A percentile compares a stretch with the other conserved stretches of the same genome.
Evolutionary conservation across 2,113 vertebrate genomes (phyloP).

Genomic region (Chunga burmeisteri): DNA sequence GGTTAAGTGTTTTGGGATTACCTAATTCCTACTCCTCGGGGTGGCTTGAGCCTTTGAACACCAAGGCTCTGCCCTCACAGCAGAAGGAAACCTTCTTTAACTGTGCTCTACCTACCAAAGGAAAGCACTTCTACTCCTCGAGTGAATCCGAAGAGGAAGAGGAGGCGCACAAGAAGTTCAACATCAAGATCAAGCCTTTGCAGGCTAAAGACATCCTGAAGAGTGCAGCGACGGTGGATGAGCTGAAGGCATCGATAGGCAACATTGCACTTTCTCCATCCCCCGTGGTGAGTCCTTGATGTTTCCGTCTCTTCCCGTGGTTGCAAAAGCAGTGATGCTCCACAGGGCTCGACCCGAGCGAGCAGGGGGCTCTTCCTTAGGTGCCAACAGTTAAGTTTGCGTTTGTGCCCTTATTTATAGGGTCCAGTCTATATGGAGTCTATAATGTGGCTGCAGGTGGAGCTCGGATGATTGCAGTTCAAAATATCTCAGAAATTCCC

Average conservation of each 20-base stretch:
- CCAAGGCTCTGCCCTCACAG: neutral
- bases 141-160: conserved; percentile 97
- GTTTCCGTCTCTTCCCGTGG: accelerated
- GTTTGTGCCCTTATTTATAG: accelerated
- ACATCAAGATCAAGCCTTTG: conserved; percentile 95
- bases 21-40: accelerated
- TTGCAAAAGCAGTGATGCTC: accelerated
- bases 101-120: conserved; percentile 84
- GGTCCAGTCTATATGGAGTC: accelerated
- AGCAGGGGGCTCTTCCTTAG: accelerated
- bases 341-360: accelerated
- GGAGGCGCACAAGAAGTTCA: conserved; percentile 92
- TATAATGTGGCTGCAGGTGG: no score
- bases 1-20: accelerated
- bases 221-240: conserved; percentile 87
- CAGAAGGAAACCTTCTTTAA: conserved; percentile 76
- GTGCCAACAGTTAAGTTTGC: accelerated
- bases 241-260: conserved; percentile 92
- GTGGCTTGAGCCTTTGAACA: accelerated
- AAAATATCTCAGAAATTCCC: accelerated
- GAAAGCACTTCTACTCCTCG: conserved; percentile 94
- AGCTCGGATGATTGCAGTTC: accelerated
- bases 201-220: conserved; percentile 84
- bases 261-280: conserved; percentile 93
- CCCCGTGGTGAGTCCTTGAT: conserved; percentile 85